These are phyloP conservation scores for Cyaniris semiargus DNA, from an alignment of 2,888 invertebrate species.

Conservation along the genomic window DNA sequence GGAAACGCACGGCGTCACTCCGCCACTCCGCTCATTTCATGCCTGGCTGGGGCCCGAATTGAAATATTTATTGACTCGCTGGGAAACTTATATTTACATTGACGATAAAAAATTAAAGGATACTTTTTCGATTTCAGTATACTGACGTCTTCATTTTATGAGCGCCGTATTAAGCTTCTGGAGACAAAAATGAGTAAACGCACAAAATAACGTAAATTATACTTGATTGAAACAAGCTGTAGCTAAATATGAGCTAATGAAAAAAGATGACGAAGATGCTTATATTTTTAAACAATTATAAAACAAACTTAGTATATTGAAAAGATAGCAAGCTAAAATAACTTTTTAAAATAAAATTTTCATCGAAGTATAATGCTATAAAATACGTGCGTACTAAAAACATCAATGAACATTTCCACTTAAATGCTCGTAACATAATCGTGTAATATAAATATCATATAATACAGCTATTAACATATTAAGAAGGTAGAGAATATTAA, in stretches of 20 bases:
- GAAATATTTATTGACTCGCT: conserved; percentile 33
- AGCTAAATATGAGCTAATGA: not conserved
- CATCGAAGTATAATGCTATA: not conserved
- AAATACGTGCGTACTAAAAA: conserved; percentile 21
- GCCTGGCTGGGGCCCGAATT: conserved; percentile 49
- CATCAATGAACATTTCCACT: conserved; percentile 9
- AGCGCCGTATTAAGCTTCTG: not conserved
- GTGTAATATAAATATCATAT: conserved; percentile 2
- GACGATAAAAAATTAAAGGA: conserved; percentile 24
- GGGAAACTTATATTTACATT: conserved; percentile 31
- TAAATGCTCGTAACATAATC: conserved; percentile 28
- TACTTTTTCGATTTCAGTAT: conserved; percentile 7
- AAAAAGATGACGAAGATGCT: not conserved
- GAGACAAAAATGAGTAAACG: not conserved
- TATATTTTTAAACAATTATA: not conserved
- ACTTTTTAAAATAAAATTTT: not conserved
- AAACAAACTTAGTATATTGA: not conserved
- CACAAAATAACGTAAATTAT: not conserved
- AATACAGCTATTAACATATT: conserved; percentile 26
- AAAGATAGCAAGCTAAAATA: not conserved
- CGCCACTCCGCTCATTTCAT: conserved; percentile 74
- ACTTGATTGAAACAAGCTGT: not conserved
- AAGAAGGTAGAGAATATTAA: conserved; percentile 24
- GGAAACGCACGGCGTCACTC: conserved; percentile 72
- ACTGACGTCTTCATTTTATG: conserved; percentile 24